Percentiles rank a stretch among this genome's conserved stretches.
Conservation (phyloP, 2,888 invertebrate species). For the Sphaerophoria rueppellii region DNA sequence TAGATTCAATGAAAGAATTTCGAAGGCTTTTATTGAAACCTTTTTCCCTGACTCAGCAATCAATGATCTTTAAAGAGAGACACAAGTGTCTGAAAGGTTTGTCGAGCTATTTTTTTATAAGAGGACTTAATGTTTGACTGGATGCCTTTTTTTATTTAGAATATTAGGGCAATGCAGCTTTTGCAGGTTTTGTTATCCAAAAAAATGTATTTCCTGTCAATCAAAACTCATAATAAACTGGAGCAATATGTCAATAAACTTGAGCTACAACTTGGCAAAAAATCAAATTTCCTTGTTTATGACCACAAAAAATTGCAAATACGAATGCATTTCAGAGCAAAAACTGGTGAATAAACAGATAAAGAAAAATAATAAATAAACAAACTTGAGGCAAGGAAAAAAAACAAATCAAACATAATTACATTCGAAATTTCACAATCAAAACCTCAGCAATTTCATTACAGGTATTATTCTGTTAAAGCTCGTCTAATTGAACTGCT, state of each 20-base stretch:
- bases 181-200: too few relatives aligned
- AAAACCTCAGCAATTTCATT: conserved; percentile 36
- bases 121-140: too few relatives aligned
- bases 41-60: background rate
- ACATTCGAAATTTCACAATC: conserved; percentile 36
- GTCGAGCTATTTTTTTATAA: too few relatives aligned
- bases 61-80: background rate
- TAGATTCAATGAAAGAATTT: background rate
- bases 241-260: conserved; percentile 23
- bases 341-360: background rate
- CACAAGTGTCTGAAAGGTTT: too few relatives aligned
- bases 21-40: background rate
- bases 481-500: conserved; percentile 30
- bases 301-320: too few relatives aligned
- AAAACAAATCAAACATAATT: conserved; percentile 18
- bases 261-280: background rate
- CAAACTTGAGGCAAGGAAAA: conserved; percentile 2
- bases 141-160: too few relatives aligned
- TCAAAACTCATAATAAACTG: too few relatives aligned
- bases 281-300: background rate
- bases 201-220: too few relatives aligned
- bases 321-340: background rate
- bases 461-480: conserved; percentile 39
- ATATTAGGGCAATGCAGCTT: too few relatives aligned
- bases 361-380: background rate